Base-by-base conservation (phyloP, 1,140 invertebrate species). In the Ceratitis capitata region DNA sequence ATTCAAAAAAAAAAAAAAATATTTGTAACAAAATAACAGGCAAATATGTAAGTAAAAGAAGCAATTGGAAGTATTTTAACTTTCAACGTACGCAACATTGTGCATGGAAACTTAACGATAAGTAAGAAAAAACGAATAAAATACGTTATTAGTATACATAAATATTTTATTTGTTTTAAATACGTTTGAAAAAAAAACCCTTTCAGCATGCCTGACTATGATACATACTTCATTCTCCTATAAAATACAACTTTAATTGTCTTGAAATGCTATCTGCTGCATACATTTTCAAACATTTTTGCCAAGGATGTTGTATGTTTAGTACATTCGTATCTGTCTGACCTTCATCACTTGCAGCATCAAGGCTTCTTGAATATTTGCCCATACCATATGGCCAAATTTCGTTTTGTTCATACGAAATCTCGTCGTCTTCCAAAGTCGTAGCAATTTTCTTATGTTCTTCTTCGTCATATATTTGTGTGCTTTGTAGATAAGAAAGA, bases 231-330 rank as follows among this genome's bases (percentile, higher is more conserved):
- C 26, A 78, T 45, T 78, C 69, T 9, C 69, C 69, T n/a, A 78
- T 78, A n/a, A 78, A 78, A 78, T 45, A 78, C 45, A 78, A 45
- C 61, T 85, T 85, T 29, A 85, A n/a, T 3, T 53, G 82, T 7
- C 78, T 78, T 23, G 78, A 85, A 53, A 85, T 85, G 39, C 51
- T 85, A 61, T 85, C 85, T 1, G 85, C 78, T 45, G 85, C 82
- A 49, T 85, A 85, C 42, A 85, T 12, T 83, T 85, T 83, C 19
- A 85, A 83, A 35, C 85, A 85, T 61, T 82, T 85, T 19, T 85
- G 74, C 85, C 74, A 83, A 10, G 85, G 61, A 4, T 85, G 85
- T 64, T 61, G 35, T 6, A 10, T 58, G 14, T 74, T 78, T n/a
- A 47, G 49, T 26, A 47, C 23, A n/a, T 83, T 42, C 35, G 56